A percentile compares a stretch with the other conserved stretches of the same genome.
phyloP scores from a whole-genome alignment of 2,113 vertebrate genomes.

The Electrona antarctica region DNA sequence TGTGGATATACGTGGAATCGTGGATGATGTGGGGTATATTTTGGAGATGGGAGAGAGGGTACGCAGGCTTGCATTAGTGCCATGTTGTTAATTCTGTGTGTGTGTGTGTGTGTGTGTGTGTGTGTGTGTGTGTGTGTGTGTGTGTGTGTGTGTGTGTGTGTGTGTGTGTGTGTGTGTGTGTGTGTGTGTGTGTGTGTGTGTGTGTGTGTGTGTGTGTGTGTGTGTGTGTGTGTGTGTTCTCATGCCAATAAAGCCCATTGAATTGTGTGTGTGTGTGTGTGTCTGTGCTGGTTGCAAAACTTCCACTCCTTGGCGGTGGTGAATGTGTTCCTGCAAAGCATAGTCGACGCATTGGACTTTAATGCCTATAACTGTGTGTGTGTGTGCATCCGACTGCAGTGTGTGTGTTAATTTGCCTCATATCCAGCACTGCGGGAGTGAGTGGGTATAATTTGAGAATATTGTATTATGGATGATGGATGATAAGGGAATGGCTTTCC shows the following conservation, averaged over 20 bases:
- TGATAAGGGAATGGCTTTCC: too few relatives aligned
- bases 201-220: conserved; percentile 36
- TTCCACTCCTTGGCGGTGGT: too few relatives aligned
- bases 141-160: not conserved
- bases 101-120: conserved; percentile 43
- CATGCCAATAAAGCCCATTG: too few relatives aligned
- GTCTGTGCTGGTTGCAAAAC: not conserved
- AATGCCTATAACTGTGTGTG: too few relatives aligned
- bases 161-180: not conserved
- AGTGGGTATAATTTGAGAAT: too few relatives aligned
- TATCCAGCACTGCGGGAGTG: too few relatives aligned
- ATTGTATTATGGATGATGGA: too few relatives aligned
- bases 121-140: conserved; percentile 8
- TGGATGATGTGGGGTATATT: conserved; percentile 18
- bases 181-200: not conserved
- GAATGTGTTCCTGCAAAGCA: too few relatives aligned
- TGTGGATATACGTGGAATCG: conserved; percentile 52
- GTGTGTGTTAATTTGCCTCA: too few relatives aligned
- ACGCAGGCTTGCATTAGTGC: conserved; percentile 10
- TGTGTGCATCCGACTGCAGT: too few relatives aligned
- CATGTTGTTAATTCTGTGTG: conserved; percentile 6
- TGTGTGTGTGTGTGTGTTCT: conserved; percentile 24
- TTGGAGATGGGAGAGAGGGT: not conserved
- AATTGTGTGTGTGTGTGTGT: conserved; percentile 39
- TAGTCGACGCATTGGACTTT: too few relatives aligned